A percentile compares a stretch with the other conserved stretches of the same genome.
Conservation (phyloP, 1,140 invertebrate species). For the Phortica variegata region DNA sequence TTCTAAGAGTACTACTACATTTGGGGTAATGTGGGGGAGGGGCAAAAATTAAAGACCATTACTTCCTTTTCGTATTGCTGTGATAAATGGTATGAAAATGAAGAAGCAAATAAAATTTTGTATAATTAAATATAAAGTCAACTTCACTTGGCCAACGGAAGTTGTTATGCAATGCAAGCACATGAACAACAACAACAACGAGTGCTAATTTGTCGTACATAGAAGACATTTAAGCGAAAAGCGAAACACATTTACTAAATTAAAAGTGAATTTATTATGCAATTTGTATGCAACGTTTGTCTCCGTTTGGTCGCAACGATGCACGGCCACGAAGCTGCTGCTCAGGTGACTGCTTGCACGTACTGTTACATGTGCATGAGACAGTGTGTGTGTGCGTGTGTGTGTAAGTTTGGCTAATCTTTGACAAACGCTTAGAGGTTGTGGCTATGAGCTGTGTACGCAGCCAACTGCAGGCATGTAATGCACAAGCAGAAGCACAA, state of each 20-base stretch:
- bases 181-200: no score
- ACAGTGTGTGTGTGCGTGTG: constrained; percentile 22
- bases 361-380: constrained; percentile 4
- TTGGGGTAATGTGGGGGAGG: not conserved
- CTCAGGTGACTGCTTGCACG: not conserved
- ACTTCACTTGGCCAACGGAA: no score
- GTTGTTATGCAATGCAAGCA: no score
- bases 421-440: constrained; percentile 50
- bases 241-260: constrained; percentile 52
- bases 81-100: constrained; percentile 23
- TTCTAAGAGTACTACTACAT: no score
- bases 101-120: constrained; percentile 43
- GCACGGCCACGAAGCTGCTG: constrained; percentile 8
- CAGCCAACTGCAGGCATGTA: constrained; percentile 4
- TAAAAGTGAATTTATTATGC: constrained; percentile 52
- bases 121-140: no score
- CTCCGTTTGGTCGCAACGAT: constrained; percentile 22
- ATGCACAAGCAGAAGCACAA: constrained; percentile 9
- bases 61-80: constrained; percentile 15
- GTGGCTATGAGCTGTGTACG: constrained; percentile 16
- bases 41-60: not conserved
- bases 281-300: constrained; percentile 48
- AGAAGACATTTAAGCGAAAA: no score
- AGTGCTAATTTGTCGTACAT: no score
- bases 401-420: constrained; percentile 49